Evolutionary conservation across 1,140 invertebrate species (phyloP).

Genomic region (Lepidurus arcticus): DNA sequence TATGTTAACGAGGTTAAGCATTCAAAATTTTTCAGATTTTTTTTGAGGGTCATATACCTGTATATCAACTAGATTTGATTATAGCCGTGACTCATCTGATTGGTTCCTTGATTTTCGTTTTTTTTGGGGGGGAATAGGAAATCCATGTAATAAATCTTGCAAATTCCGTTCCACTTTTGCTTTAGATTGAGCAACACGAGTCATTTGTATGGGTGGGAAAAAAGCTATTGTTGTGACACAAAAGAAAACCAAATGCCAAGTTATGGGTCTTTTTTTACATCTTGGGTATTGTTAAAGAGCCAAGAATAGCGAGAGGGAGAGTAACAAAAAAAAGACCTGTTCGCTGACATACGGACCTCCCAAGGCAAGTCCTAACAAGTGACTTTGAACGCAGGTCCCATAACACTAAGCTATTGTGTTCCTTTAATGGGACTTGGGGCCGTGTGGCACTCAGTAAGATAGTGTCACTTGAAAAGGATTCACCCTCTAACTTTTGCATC

Average conservation of each 20-base stretch:
- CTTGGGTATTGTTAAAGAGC: background rate
- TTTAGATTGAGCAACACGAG: background rate
- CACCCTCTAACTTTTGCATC: background rate
- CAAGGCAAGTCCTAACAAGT: background rate
- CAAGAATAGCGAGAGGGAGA: background rate
- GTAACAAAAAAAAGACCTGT: background rate
- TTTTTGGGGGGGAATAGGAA: background rate
- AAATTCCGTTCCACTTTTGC: background rate
- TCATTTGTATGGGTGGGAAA: background rate
- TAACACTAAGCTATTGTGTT: constrained; percentile 15
- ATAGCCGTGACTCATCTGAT: background rate
- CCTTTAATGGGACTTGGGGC: constrained; percentile 14
- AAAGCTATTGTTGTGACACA: constrained; percentile 1
- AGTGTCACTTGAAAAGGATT: constrained; percentile 5
- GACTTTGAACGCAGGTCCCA: background rate
- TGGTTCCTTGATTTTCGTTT: background rate
- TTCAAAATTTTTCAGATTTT: background rate
- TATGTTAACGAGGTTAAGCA: background rate
- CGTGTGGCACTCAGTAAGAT: background rate
- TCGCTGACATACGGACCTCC: constrained; percentile 9
- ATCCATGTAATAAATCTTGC: too few species aligned
- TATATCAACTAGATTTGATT: background rate
- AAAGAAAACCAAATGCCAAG: background rate
- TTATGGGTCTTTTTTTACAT: background rate
- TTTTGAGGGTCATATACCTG: background rate